Percentiles rank a stretch among this genome's conserved stretches.
Evolutionary conservation across 2,113 vertebrate species (phyloP).

Genomic region (Turnix velox): DNA sequence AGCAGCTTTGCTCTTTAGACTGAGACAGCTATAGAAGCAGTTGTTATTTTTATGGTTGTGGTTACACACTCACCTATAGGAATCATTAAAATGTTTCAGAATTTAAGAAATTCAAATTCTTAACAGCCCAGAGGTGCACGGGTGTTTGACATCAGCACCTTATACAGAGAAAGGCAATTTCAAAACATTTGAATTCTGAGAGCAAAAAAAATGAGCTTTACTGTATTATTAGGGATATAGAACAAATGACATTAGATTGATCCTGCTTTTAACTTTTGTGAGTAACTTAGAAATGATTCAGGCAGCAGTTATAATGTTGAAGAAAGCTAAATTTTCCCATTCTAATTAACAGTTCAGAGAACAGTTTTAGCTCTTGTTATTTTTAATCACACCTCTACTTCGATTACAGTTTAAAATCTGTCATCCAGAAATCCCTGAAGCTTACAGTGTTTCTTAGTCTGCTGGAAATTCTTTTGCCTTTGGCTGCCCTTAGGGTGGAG

Average conservation of each 20-base stretch:
- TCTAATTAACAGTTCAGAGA: neutral
- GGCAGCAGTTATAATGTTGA: neutral
- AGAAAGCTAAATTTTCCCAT: neutral
- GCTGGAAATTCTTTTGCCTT: slow-evolving; percentile 43
- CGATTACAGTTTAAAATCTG: slow-evolving; percentile 15
- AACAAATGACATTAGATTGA: neutral
- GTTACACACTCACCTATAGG: neutral
- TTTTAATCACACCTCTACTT: slow-evolving; percentile 35
- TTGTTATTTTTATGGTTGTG: neutral
- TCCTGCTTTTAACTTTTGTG: neutral
- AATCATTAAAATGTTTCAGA: neutral
- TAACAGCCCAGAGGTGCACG: neutral
- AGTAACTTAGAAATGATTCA: neutral
- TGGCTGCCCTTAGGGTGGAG: slow-evolving; percentile 32
- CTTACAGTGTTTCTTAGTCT: slow-evolving; percentile 22
- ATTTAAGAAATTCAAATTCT: neutral
- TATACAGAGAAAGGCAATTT: neutral
- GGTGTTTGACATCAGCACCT: neutral
- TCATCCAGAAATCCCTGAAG: slow-evolving; percentile 44
- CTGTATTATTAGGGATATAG: neutral
- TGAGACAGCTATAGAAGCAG: neutral
- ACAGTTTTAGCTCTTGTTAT: neutral
- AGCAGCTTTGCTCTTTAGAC: neutral
- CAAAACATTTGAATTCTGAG: neutral
- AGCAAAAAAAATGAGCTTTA: neutral